Evolutionary conservation across 2,888 invertebrate species (phyloP).

Genomic region (Drosophila anceps): DNA sequence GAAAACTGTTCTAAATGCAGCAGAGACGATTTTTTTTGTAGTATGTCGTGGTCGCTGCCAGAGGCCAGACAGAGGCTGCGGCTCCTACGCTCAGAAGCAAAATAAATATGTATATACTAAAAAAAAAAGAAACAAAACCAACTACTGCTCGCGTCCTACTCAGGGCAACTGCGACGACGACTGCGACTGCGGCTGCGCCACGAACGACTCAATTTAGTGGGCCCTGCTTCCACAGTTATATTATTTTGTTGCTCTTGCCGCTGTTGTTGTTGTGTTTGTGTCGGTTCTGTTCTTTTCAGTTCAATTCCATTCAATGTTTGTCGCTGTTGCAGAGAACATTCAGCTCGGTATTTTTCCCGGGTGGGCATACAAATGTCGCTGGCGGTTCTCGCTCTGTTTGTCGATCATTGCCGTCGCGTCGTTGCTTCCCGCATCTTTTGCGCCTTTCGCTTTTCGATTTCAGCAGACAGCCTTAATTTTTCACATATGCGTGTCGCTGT

Average conservation of each 20-base stretch:
- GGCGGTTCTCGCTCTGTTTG: constrained; percentile 21
- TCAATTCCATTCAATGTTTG: constrained; percentile 59
- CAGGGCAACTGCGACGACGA: constrained; percentile 39
- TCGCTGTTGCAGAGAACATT: constrained; percentile 19
- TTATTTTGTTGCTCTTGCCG: constrained; percentile 14
- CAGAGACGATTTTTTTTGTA: constrained; percentile 63
- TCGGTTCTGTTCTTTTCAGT: constrained; percentile 48
- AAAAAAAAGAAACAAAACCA: constrained; percentile 16
- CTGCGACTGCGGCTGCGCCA: constrained; percentile 52
- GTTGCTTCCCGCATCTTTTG: constrained; percentile 70
- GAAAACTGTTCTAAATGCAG: constrained; percentile 73
- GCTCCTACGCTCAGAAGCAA: constrained; percentile 29
- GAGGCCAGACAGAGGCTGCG: constrained; percentile 51
- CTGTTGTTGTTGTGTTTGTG: constrained; percentile 3
- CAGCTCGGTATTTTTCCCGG: constrained; percentile 43
- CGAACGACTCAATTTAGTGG: constrained; percentile 74
- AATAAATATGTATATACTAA: constrained; percentile 13
- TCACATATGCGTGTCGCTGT: constrained; percentile 72
- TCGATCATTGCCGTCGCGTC: constrained; percentile 54
- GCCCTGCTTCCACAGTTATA: constrained; percentile 58
- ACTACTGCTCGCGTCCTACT: constrained; percentile 61
- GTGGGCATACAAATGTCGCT: constrained; percentile 24
- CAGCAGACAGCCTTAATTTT: constrained; percentile 71
- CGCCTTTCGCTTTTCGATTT: constrained; percentile 66
- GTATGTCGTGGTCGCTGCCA: constrained; percentile 25